These are phyloP conservation scores for Atta texana DNA, from an alignment of 1,140 invertebrate species.

Conservation along the genomic window DNA sequence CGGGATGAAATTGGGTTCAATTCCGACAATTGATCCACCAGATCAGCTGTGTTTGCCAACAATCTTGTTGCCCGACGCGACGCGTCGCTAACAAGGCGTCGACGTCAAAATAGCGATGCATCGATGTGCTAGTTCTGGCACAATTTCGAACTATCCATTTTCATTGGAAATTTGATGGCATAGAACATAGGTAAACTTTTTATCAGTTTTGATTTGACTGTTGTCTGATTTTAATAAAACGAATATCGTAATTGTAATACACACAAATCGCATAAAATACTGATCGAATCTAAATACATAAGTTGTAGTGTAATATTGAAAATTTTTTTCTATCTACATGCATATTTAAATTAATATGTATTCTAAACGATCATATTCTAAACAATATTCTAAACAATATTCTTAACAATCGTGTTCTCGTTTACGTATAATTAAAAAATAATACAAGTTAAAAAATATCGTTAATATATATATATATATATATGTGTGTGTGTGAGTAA, in stretches of 20 bases:
- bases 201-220: neutral
- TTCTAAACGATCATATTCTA: neutral
- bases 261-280: neutral
- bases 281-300: neutral
- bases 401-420: neutral
- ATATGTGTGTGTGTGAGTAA: neutral
- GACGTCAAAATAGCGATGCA: slow-evolving; percentile 50
- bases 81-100: slow-evolving; percentile 67
- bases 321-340: neutral
- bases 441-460: no score
- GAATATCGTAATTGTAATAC: neutral
- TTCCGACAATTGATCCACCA: slow-evolving; percentile 72
- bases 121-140: slow-evolving; percentile 37
- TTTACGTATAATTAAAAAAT: no score
- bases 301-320: neutral
- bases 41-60: slow-evolving; percentile 73
- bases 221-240: slow-evolving; percentile 23
- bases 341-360: neutral
- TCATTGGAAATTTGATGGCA: slow-evolving; percentile 12
- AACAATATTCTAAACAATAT: neutral
- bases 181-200: slow-evolving; percentile 12
- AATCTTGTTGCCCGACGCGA: slow-evolving; percentile 61
- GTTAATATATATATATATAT: no score
- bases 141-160: slow-evolving; percentile 51
- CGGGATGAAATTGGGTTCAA: slow-evolving; percentile 72